Base-by-base conservation (phyloP, 1,140 invertebrate genomes). In the Ruditapes philippinarum region DNA sequence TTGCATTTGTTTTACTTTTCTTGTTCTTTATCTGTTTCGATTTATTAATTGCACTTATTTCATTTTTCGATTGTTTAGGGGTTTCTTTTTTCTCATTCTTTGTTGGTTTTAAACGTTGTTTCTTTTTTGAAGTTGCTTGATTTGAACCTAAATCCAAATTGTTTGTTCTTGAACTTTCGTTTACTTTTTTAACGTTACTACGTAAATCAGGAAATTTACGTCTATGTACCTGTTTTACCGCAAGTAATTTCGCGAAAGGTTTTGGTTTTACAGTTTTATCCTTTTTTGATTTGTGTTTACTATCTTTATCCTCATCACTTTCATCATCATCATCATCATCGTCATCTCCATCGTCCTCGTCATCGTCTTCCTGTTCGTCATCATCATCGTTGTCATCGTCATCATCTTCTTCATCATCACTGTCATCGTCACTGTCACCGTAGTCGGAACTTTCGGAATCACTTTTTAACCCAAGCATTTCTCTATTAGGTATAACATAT, bases 381-480 rank as follows among this genome's bases (percentile, higher is more conserved):
- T 88, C 85, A 79, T 70, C 85, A 62, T 80, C 62, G 14, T 68
- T 74, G 12, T 62, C 84, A 31, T 78, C 74, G 25, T 80, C 60
- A 22, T 80, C 76, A 51, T 68, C 85, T 14, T 70, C 60, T 28
- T 80, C 85, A 51, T 70, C 76, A 45, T 49, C 57, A 68, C 78
- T 76, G 31, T 88, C 85, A 62, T 54, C 51, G 17, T 65, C 54
- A 65, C 60, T 76, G n/a, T 78, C 74, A n/a, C 42, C 54, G 36
- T 70, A 60, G 25, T 88, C 85, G 3, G 85, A 88, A 25, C 70
- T 76, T 40, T 88, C 85, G 1, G 85, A 88, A 7, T 68, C 85
- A 88, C 85, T 88, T 80, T 88, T 88, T 22, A 88, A 62, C 4
- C 85, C 85, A 25, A 88, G 38, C 85, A 88, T 88, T 88, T 88